A percentile compares a stretch with the other conserved stretches of the same genome.
These are phyloP conservation scores for Varecia variegata DNA, from an alignment of 2,797 vertebrate species.

Conservation along the genomic window DNA sequence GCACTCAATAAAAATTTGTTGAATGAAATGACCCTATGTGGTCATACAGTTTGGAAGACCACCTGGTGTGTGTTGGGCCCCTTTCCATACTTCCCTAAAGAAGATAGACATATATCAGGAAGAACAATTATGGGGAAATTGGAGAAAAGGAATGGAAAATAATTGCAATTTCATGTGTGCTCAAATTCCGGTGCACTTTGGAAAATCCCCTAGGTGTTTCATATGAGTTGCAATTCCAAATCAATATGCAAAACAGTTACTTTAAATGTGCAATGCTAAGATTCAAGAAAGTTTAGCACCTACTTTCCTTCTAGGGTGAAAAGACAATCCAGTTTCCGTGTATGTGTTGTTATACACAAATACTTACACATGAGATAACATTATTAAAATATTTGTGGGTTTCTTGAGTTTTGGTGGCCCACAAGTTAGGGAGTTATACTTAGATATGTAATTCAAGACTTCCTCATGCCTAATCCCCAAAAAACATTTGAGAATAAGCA, in stretches of 20 bases:
- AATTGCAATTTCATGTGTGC: constrained; percentile 48
- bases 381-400: constrained; percentile 34
- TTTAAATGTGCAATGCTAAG: constrained; percentile 16
- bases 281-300: constrained; percentile 33
- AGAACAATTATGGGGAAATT: constrained; percentile 21
- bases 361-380: constrained; percentile 2
- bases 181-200: constrained; percentile 31
- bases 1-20: constrained; percentile 10
- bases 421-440: constrained; percentile 19
- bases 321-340: neutral
- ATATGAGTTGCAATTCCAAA: constrained; percentile 35
- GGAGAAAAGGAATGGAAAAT: constrained; percentile 50
- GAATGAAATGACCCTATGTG: neutral
- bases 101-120: neutral
- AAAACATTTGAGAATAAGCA: constrained; percentile 42
- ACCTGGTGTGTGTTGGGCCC: neutral
- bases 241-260: constrained; percentile 40
- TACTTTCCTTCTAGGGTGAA: constrained; percentile 10
- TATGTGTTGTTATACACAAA: neutral
- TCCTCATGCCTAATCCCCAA: constrained; percentile 16
- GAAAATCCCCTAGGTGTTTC: constrained; percentile 10
- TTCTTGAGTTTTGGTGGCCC: constrained; percentile 13
- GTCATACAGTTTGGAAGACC: constrained; percentile 16
- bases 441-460: constrained; percentile 54
- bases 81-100: constrained; percentile 15